These are phyloP conservation scores for Drosophila prostipennis DNA, from an alignment of 2,888 invertebrate species.

Conservation along the genomic window DNA sequence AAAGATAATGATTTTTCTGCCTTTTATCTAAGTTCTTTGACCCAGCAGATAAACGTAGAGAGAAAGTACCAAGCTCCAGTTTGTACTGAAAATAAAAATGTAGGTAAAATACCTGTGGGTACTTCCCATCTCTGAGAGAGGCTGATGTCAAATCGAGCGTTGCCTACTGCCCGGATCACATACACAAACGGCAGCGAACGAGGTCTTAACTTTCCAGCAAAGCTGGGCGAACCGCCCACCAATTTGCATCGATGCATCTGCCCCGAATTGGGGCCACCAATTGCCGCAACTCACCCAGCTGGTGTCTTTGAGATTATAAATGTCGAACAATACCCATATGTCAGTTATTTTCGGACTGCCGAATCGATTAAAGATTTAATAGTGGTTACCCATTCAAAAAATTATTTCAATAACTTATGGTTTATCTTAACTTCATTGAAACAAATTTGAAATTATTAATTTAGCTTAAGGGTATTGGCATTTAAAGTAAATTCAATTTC, in stretches of 20 bases:
- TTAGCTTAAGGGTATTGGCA: not conserved
- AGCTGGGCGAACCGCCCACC: constrained; percentile 26
- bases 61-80: no score
- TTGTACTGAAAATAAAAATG: not conserved
- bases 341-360: not conserved
- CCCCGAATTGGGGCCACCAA: constrained; percentile 29
- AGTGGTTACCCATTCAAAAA: no score
- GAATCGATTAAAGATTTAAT: not conserved
- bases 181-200: constrained; percentile 8
- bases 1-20: no score
- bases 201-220: constrained; percentile 27
- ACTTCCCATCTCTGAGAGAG: constrained; percentile 35
- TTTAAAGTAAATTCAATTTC: no score
- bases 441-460: not conserved
- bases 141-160: constrained; percentile 61
- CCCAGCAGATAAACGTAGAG: no score
- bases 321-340: not conserved
- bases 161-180: constrained; percentile 21
- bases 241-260: constrained; percentile 65
- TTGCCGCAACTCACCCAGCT: not conserved
- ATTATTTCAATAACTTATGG: not conserved
- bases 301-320: constrained; percentile 2
- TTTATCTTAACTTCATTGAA: not conserved
- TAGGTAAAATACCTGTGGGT: not conserved
- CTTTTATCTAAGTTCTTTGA: no score